Evolutionary conservation across 2,113 vertebrate species (phyloP).

Genomic region (Daphoenositta chrysoptera): DNA sequence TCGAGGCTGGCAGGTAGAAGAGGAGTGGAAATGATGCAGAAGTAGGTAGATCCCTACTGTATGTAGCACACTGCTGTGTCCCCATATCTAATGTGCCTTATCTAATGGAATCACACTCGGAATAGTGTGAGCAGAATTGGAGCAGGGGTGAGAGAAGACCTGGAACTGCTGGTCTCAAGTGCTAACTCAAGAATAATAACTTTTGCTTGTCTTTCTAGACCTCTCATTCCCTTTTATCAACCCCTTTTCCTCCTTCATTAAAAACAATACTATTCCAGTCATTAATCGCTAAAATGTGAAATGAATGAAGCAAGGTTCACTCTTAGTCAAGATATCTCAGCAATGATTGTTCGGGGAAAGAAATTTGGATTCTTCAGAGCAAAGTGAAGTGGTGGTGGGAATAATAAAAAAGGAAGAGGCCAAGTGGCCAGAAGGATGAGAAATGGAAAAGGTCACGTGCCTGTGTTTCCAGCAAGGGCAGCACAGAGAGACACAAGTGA

Average conservation of each 20-base stretch:
- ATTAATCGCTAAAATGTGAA: not conserved
- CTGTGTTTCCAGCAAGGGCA: not conserved
- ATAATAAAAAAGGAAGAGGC: not conserved
- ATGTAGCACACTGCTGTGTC: not conserved
- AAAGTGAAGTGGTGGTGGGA: not conserved
- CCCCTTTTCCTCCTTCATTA: not conserved
- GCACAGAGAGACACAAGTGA: not conserved
- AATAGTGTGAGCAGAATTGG: not conserved
- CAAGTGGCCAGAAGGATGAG: not conserved
- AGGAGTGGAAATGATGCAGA: not conserved
- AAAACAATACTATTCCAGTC: not conserved
- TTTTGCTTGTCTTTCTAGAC: not conserved
- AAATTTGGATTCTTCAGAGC: not conserved
- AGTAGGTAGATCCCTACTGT: not conserved
- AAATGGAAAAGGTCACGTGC: not conserved
- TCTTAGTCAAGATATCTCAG: not conserved
- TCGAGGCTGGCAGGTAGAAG: not conserved
- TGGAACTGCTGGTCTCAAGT: not conserved
- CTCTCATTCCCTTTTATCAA: not conserved
- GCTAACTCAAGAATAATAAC: not conserved
- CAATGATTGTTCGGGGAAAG: not conserved
- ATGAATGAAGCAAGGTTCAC: not conserved
- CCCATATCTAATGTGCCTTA: not conserved
- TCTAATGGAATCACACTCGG: not conserved
- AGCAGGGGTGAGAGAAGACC: not conserved